Evolutionary conservation across 37 sponge, comb jelly and placozoan genomes (phyloP).

Genomic region (Petrosia ficiformis): DNA sequence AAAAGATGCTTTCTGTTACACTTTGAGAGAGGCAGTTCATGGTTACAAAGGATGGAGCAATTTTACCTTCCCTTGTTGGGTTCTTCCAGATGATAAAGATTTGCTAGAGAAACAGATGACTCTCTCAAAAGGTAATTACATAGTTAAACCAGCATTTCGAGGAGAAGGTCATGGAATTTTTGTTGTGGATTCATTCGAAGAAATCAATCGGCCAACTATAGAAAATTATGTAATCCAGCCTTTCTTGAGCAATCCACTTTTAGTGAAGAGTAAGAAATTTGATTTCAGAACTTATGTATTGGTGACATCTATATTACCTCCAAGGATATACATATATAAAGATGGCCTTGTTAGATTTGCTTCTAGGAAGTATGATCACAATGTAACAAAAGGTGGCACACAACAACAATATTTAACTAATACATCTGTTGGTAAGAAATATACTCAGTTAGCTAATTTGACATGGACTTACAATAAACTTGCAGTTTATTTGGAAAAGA

Average conservation of each 20-base stretch:
- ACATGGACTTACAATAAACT: slow-evolving; percentile 86
- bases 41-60: slow-evolving; percentile 32
- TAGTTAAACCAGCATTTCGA: slow-evolving; percentile 70
- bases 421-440: slow-evolving; percentile 85
- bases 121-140: slow-evolving; percentile 22
- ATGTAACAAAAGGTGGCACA: slow-evolving; percentile 51
- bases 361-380: slow-evolving; percentile 57
- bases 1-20: slow-evolving; percentile 80
- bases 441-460: slow-evolving; percentile 56
- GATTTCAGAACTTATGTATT: slow-evolving; percentile 85
- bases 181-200: slow-evolving; percentile 42
- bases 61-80: slow-evolving; percentile 88
- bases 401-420: slow-evolving; percentile 77
- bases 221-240: slow-evolving; percentile 75
- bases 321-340: slow-evolving; percentile 76
- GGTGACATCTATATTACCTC: slow-evolving; percentile 72
- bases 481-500: slow-evolving; percentile 16
- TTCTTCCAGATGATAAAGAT: slow-evolving; percentile 68
- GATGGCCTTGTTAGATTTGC: slow-evolving; percentile 90
- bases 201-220: slow-evolving; percentile 4
- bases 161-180: slow-evolving; percentile 91
- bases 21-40: slow-evolving; percentile 56
- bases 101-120: slow-evolving; percentile 37
- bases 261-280: slow-evolving; percentile 73
- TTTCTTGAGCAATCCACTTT: slow-evolving; percentile 55